phyloP scores from a whole-genome alignment of 2,113 vertebrate genomes.

The Atlantisia rogersi region DNA sequence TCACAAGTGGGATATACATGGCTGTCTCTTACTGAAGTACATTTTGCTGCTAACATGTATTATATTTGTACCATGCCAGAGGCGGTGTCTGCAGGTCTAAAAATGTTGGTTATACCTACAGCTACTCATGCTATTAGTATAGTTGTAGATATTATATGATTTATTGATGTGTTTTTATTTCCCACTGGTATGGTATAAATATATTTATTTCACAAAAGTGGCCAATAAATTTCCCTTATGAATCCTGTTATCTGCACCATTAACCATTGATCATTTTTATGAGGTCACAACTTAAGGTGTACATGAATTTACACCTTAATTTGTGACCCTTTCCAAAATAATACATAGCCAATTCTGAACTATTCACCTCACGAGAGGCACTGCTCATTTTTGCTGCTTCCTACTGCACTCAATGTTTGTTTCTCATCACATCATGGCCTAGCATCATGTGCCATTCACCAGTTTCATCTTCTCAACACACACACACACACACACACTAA shows the following conservation, averaged over 20 bases:
- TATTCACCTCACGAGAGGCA: constrained; percentile 67
- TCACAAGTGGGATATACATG: constrained; percentile 54
- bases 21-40: constrained; percentile 46
- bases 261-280: constrained; percentile 84
- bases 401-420: background rate
- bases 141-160: constrained; percentile 81
- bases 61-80: constrained; percentile 75
- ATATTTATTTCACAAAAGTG: constrained; percentile 85
- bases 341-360: constrained; percentile 73
- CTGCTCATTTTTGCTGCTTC: constrained; percentile 38
- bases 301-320: constrained; percentile 74
- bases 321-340: constrained; percentile 74
- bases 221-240: constrained; percentile 86
- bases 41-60: constrained; percentile 58
- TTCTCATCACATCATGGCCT: background rate
- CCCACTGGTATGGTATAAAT: constrained; percentile 82
- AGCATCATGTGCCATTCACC: background rate
- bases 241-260: constrained; percentile 84
- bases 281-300: constrained; percentile 74
- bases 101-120: constrained; percentile 76
- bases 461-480: background rate
- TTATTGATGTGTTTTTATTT: constrained; percentile 85
- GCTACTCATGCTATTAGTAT: constrained; percentile 79
- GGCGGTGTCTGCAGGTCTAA: constrained; percentile 78
- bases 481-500: background rate